Conservation (phyloP, 2,113 vertebrate species). For the Dasyornis broadbenti region DNA sequence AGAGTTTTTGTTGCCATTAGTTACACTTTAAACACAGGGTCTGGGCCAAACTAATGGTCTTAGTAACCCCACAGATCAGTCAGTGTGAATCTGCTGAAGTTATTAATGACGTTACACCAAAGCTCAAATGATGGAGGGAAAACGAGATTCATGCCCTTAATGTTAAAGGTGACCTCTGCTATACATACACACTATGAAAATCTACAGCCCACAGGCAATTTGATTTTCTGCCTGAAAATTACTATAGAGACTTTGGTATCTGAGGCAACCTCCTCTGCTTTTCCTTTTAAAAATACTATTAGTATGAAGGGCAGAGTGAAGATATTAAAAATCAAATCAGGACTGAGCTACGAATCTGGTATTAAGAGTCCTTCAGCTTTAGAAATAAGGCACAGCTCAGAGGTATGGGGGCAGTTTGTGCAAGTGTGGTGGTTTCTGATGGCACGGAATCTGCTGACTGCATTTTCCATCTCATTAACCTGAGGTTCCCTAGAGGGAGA, state of each 20-base stretch:
- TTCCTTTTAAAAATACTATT: not conserved
- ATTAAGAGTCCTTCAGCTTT: slow-evolving; percentile 14
- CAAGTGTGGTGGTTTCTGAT: slow-evolving; percentile 23
- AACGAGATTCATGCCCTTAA: slow-evolving; percentile 10
- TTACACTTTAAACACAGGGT: slow-evolving; percentile 35
- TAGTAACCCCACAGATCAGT: slow-evolving; percentile 5
- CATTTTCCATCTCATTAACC: slow-evolving; percentile 54
- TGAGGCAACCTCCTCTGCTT: not conserved
- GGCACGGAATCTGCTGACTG: slow-evolving; percentile 32
- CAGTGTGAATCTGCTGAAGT: slow-evolving; percentile 4
- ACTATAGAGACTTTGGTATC: not conserved
- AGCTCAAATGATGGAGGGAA: slow-evolving; percentile 8
- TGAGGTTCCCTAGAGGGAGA: slow-evolving; percentile 1
- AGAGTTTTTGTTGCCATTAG: slow-evolving; percentile 33
- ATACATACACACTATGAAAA: slow-evolving; percentile 6
- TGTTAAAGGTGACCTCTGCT: slow-evolving; percentile 43
- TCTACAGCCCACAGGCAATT: slow-evolving; percentile 24
- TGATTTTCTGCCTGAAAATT: slow-evolving; percentile 52
- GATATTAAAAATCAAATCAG: slow-evolving; percentile 17
- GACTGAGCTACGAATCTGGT: not conserved
- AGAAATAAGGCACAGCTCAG: slow-evolving; percentile 10
- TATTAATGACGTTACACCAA: slow-evolving; percentile 4
- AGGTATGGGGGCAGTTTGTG: not conserved
- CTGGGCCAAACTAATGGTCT: slow-evolving; percentile 21
- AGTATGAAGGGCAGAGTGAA: not conserved